These are phyloP conservation scores for Chrysocyon brachyurus DNA, from an alignment of 2,797 vertebrate genomes.

Conservation along the genomic window DNA sequence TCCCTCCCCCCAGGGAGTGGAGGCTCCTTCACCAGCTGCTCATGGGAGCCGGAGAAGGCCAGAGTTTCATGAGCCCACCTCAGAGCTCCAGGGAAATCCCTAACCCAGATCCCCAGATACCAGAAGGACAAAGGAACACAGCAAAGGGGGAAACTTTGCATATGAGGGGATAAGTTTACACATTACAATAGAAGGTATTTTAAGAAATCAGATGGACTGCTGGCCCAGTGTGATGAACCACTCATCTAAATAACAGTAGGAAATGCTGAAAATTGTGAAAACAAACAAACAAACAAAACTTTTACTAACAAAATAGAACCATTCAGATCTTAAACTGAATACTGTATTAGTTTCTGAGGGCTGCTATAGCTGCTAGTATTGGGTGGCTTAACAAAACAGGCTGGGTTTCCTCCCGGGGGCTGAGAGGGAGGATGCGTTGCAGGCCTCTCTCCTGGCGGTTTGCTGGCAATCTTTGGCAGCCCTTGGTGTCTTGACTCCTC, in stretches of 20 bases:
- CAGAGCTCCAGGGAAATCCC: background rate
- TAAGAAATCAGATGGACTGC: background rate
- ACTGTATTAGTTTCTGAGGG: background rate
- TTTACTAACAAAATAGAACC: conserved; percentile 9
- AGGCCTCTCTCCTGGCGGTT: background rate
- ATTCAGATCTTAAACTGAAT: background rate
- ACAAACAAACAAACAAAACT: background rate
- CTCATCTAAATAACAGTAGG: background rate
- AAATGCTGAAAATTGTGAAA: background rate
- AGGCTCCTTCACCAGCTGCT: background rate
- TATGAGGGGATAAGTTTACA: background rate
- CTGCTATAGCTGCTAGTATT: background rate
- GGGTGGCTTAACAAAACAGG: background rate
- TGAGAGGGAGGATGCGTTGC: background rate
- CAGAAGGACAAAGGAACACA: background rate
- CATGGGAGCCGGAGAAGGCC: background rate
- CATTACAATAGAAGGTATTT: background rate
- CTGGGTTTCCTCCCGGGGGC: background rate
- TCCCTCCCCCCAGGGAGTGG: no score
- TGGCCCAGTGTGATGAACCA: background rate
- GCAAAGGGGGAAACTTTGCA: background rate
- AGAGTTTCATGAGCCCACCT: background rate
- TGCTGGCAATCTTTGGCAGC: background rate
- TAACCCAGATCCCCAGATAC: background rate
- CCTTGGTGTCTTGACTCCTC: background rate